Evolutionary conservation across 2,888 invertebrate species (phyloP).

Genomic region (Ganaspis brasiliensis): DNA sequence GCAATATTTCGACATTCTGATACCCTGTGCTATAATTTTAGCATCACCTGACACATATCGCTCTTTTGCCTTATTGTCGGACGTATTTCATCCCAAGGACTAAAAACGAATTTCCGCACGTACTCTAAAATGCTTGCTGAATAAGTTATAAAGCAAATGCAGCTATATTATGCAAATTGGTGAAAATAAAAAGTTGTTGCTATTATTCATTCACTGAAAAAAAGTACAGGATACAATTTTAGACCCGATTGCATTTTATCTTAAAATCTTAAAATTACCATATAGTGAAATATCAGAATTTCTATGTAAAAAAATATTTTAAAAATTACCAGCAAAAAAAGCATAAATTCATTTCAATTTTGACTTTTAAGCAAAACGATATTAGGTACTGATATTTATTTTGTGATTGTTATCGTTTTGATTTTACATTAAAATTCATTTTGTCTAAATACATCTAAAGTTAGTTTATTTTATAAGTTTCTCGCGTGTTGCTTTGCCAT

Average conservation of each 20-base stretch:
- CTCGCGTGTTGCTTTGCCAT: conserved; percentile 27
- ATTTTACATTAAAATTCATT: conserved; percentile 7
- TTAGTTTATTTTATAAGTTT: conserved; percentile 33
- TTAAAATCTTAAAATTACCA: neutral
- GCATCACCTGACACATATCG: conserved; percentile 32
- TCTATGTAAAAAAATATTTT: neutral
- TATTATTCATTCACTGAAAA: neutral
- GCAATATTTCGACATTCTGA: conserved; percentile 36
- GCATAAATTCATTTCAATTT: neutral
- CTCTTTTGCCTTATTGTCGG: conserved; percentile 25
- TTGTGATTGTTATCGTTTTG: neutral
- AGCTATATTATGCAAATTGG: conserved; percentile 24
- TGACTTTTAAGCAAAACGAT: neutral
- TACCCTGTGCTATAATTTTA: conserved; percentile 27
- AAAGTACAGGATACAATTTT: neutral
- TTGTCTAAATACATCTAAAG: conserved; percentile 30
- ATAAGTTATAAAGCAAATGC: conserved; percentile 26
- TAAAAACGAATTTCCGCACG: conserved; percentile 10
- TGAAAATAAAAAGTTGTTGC: conserved; percentile 13
- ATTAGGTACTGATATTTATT: neutral
- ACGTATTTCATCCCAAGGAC: conserved; percentile 17
- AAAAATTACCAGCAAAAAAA: neutral
- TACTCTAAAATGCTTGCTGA: conserved; percentile 11
- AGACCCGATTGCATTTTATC: too few relatives aligned
- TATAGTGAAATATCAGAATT: neutral